Percentiles rank a stretch among this genome's conserved stretches.
phyloP scores from a whole-genome alignment of 1,140 invertebrate genomes.

The Drosophila arawakana region DNA sequence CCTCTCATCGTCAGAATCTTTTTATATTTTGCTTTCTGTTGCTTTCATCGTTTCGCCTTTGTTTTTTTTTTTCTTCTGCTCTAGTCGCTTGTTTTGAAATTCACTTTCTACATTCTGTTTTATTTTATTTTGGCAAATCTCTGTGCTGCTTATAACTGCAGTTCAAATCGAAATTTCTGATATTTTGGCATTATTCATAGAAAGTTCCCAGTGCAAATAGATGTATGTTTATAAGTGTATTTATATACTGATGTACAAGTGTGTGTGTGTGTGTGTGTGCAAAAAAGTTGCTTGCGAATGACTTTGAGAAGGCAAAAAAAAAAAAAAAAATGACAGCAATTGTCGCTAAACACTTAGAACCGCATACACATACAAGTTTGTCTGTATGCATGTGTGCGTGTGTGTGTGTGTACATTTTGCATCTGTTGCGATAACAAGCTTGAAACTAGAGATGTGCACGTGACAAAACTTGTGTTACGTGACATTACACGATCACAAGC shows the following conservation, averaged over 20 bases:
- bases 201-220: slow-evolving; percentile 15
- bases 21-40: slow-evolving; percentile 16
- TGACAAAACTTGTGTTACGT: slow-evolving; percentile 17
- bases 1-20: slow-evolving; percentile 25
- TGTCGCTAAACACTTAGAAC: slow-evolving; percentile 24
- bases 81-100: slow-evolving; percentile 24
- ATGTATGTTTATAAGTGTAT: slow-evolving; percentile 5
- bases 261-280: not conserved
- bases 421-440: slow-evolving; percentile 49
- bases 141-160: slow-evolving; percentile 11
- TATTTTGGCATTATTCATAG: slow-evolving; percentile 11
- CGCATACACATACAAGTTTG: not conserved
- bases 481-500: slow-evolving; percentile 9
- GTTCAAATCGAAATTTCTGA: not conserved
- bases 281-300: slow-evolving; percentile 37
- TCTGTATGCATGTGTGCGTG: not conserved
- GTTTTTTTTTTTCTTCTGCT: not conserved
- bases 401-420: slow-evolving; percentile 15
- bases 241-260: too few species aligned
- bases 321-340: slow-evolving; percentile 36
- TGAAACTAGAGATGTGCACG: slow-evolving; percentile 42
- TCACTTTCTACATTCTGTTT: slow-evolving; percentile 45
- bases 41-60: slow-evolving; percentile 30
- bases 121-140: not conserved
- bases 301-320: slow-evolving; percentile 40